phyloP scores from a whole-genome alignment of 2,888 invertebrate species.

The Priocnemis perturbator region DNA sequence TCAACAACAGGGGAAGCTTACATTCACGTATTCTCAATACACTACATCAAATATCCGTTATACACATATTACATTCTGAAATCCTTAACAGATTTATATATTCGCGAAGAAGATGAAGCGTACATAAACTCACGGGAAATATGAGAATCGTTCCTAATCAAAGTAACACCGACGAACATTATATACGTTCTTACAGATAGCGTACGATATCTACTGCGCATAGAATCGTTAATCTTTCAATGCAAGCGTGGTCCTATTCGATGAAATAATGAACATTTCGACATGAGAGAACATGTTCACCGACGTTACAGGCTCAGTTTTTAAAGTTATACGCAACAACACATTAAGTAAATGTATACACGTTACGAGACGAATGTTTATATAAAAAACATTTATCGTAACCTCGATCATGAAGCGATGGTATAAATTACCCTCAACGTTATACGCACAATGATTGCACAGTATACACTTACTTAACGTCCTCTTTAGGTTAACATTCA shows the following conservation, averaged over 20 bases:
- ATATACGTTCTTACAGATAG: too few relatives aligned
- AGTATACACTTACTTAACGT: conserved; percentile 53
- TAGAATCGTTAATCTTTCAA: too few relatives aligned
- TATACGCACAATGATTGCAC: conserved; percentile 40
- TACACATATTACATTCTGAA: conserved; percentile 10
- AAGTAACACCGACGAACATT: too few relatives aligned
- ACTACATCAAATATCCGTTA: conserved; percentile 1
- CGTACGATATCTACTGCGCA: too few relatives aligned
- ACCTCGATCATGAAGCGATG: conserved; percentile 34
- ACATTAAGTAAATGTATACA: conserved; percentile 13
- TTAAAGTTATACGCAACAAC: conserved; percentile 3
- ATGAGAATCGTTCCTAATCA: too few relatives aligned
- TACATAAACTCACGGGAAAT: too few relatives aligned
- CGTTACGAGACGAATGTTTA: conserved; percentile 23
- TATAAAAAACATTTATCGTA: conserved; percentile 38
- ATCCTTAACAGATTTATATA: too few relatives aligned
- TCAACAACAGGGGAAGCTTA: conserved; percentile 18
- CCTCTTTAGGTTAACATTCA: conserved; percentile 47
- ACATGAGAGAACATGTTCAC: too few relatives aligned
- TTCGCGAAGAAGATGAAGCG: too few relatives aligned
- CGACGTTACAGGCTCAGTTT: background rate
- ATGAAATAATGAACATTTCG: too few relatives aligned
- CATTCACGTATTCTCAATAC: conserved; percentile 26
- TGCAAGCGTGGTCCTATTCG: too few relatives aligned
- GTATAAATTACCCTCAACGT: conserved; percentile 45